These are phyloP conservation scores for Grammomys dolichurus DNA, from an alignment of 2,113 vertebrate genomes.

Conservation along the genomic window DNA sequence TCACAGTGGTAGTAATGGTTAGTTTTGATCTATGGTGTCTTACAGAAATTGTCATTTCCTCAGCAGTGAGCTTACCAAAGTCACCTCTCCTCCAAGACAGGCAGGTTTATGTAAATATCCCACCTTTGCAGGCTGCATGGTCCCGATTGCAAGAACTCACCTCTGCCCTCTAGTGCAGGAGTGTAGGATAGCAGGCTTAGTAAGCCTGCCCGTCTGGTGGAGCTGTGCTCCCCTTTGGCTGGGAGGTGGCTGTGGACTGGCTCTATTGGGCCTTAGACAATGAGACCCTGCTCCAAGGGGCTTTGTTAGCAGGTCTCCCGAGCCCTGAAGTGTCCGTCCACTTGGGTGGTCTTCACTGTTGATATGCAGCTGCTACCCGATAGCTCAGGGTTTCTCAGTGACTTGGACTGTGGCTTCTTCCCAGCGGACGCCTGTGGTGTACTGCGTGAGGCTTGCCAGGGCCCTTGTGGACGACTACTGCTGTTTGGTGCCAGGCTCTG, in stretches of 20 bases:
- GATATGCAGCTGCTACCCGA: fast-evolving
- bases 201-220: neutral
- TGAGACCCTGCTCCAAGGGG: neutral
- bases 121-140: fast-evolving
- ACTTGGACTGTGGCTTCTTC: neutral
- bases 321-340: neutral
- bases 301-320: neutral
- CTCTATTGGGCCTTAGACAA: neutral
- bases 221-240: neutral
- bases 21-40: neutral
- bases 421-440: slow-evolving; percentile 93
- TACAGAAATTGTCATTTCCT: neutral
- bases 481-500: slow-evolving; percentile 94
- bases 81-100: neutral
- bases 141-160: neutral
- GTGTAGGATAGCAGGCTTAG: neutral
- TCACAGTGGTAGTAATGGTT: neutral
- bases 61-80: neutral
- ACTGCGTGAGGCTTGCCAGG: slow-evolving; percentile 93
- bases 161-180: neutral
- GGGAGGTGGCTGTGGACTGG: neutral
- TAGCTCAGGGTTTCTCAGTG: fast-evolving
- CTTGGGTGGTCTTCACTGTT: neutral
- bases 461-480: slow-evolving; percentile 98
- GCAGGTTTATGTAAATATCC: neutral